Evolutionary conservation across 2,113 vertebrate genomes (phyloP).

Genomic region (Elanoides forficatus): DNA sequence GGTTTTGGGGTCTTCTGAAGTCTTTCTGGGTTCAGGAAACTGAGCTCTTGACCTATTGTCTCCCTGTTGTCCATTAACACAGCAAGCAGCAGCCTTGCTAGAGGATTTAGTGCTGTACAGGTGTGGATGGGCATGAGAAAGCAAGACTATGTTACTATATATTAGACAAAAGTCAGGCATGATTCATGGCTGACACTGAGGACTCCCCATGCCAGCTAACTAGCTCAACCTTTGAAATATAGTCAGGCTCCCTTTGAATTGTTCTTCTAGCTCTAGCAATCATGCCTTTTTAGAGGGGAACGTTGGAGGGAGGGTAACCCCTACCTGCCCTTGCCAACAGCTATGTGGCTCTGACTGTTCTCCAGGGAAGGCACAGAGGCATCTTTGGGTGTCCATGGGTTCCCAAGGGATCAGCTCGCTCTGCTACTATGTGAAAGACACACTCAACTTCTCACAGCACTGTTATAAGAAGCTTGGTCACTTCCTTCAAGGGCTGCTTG

Average conservation of each 20-base stretch:
- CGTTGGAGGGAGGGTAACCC: neutral
- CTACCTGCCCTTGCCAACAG: neutral
- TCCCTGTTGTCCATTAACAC: neutral
- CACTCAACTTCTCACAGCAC: neutral
- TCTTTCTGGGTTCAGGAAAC: neutral
- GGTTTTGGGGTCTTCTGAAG: neutral
- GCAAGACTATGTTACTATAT: neutral
- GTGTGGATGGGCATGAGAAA: neutral
- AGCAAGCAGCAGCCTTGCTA: neutral
- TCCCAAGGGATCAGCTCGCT: neutral
- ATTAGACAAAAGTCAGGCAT: neutral
- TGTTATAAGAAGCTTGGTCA: neutral
- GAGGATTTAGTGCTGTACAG: neutral
- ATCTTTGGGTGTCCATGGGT: neutral
- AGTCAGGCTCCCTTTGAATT: neutral
- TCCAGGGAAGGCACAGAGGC: neutral
- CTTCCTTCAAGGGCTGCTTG: neutral
- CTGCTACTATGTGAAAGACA: neutral
- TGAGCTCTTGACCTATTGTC: neutral
- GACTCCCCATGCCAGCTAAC: neutral
- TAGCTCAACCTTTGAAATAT: neutral
- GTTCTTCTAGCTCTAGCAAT: neutral
- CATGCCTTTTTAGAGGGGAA: neutral
- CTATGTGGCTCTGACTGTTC: neutral
- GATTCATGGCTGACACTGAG: neutral